These are phyloP conservation scores for Rhagonycha fulva DNA, from an alignment of 2,888 invertebrate species.

Conservation along the genomic window DNA sequence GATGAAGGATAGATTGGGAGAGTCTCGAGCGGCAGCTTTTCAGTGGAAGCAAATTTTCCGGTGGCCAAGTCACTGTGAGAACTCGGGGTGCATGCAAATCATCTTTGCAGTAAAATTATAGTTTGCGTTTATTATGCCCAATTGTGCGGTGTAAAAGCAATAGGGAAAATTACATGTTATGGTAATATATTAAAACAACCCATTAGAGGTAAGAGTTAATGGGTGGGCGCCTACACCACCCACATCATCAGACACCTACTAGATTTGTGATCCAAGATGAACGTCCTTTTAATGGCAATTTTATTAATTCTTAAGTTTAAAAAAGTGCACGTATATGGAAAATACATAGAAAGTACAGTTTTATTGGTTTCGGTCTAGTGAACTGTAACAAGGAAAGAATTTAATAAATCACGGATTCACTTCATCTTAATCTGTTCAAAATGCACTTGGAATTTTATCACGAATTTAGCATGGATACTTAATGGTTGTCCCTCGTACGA, in stretches of 20 bases:
- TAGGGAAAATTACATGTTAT: background rate
- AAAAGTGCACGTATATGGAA: conserved; percentile 14
- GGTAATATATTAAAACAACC: background rate
- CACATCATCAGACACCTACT: conserved; percentile 13
- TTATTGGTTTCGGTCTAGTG: background rate
- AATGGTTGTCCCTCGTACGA: background rate
- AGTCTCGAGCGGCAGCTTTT: too few relatives aligned
- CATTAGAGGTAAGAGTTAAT: conserved; percentile 9
- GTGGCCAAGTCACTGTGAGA: background rate
- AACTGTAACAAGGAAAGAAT: conserved; percentile 6
- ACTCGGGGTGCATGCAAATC: background rate
- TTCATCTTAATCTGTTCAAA: conserved; percentile 1
- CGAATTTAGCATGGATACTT: too few relatives aligned
- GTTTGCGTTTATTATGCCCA: background rate
- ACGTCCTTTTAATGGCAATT: conserved; percentile 14
- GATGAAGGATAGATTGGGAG: too few relatives aligned
- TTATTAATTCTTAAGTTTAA: conserved; percentile 7
- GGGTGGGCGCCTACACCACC: conserved; percentile 19
- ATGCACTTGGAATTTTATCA: conserved; percentile 4
- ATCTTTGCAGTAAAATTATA: background rate
- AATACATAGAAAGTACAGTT: conserved; percentile 1
- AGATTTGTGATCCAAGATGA: conserved; percentile 10
- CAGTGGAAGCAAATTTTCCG: background rate
- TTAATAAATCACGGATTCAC: background rate
- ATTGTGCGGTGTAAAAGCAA: conserved; percentile 4